These are phyloP conservation scores for Sarcophaga peregrina DNA, from an alignment of 1,140 invertebrate genomes.

Conservation along the genomic window DNA sequence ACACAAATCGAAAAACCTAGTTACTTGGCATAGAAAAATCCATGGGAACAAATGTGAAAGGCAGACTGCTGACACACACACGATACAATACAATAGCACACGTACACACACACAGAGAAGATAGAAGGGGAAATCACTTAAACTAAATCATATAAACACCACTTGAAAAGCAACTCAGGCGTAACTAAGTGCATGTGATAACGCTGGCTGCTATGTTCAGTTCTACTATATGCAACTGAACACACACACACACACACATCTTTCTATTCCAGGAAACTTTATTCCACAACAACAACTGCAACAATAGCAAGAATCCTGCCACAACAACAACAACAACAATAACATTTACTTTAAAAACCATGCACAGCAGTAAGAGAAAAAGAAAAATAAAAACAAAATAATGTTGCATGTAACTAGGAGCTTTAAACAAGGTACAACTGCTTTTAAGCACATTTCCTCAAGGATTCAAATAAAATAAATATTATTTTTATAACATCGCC, in stretches of 20 bases:
- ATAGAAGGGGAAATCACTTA: conserved; percentile 43
- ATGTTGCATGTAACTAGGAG: conserved; percentile 1
- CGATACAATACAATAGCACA: not conserved
- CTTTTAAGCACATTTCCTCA: conserved; percentile 42
- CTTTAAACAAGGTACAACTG: conserved; percentile 8
- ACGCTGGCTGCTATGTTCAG: conserved; percentile 4
- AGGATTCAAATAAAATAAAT: conserved; percentile 42
- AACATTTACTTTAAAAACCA: not conserved
- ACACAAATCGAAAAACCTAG: no score
- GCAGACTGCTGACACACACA: not conserved
- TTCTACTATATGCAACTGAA: conserved; percentile 28
- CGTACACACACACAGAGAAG: not conserved
- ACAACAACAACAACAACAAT: not conserved
- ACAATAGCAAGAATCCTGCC: not conserved
- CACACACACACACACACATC: not conserved
- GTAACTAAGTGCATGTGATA: conserved; percentile 47
- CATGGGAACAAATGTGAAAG: no score
- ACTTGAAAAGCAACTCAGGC: conserved; percentile 46
- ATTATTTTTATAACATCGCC: not conserved
- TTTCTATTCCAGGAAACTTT: not conserved
- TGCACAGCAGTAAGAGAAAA: not conserved
- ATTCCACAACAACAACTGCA: not conserved
- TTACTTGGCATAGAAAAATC: no score
- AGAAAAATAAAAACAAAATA: not conserved
- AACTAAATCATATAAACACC: conserved; percentile 48